These are phyloP conservation scores for Urocyon cinereoargenteus DNA, from an alignment of 2,797 vertebrate genomes.

Conservation along the genomic window DNA sequence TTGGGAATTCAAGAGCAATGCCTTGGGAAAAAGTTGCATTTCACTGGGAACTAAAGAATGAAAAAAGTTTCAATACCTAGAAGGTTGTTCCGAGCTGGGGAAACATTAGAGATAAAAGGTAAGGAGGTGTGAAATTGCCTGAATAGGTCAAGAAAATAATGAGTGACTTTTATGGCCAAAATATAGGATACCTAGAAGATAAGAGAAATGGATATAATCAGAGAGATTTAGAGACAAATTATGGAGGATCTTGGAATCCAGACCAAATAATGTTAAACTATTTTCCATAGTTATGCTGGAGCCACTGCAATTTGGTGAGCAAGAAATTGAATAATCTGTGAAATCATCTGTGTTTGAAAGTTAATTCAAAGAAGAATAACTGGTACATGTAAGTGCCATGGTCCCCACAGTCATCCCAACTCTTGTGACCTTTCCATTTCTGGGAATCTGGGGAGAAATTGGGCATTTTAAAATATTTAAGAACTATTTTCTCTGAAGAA, in stretches of 20 bases:
- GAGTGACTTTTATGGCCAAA: neutral
- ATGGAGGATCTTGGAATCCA: neutral
- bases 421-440: neutral
- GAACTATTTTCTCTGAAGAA: conserved; percentile 3
- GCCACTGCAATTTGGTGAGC: neutral
- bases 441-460: neutral
- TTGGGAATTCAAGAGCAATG: neutral
- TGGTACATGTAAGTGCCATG: neutral
- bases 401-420: neutral
- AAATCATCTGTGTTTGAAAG: conserved; percentile 14
- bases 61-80: neutral
- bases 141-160: neutral
- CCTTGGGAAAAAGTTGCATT: neutral
- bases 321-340: neutral
- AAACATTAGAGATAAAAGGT: neutral
- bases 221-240: neutral
- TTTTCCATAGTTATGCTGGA: neutral
- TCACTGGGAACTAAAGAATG: neutral
- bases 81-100: neutral
- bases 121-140: neutral
- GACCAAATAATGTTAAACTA: neutral
- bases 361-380: neutral
- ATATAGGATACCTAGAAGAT: neutral
- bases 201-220: neutral
- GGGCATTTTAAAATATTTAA: conserved; percentile 56